Percentiles rank a stretch among this genome's conserved stretches.
phyloP scores from a whole-genome alignment of 53 echinoderm and acorn worm species.

The Temnopleurus reevesii region DNA sequence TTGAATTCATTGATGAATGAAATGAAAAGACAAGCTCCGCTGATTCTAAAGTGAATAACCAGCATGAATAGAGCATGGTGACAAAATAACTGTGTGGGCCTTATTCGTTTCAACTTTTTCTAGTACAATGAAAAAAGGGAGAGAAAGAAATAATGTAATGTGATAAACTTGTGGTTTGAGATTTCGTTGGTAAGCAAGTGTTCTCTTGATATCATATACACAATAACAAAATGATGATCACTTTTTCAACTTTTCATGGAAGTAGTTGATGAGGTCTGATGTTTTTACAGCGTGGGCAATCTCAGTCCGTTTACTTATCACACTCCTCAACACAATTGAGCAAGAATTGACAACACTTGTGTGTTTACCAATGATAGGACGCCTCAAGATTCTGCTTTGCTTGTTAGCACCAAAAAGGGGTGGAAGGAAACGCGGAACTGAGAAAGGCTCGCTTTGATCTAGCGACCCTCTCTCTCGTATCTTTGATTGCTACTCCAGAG shows the following conservation, averaged over 20 bases:
- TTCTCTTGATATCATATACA: not conserved
- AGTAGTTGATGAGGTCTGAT: not conserved
- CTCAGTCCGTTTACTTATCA: conserved; percentile 16
- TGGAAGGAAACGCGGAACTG: not conserved
- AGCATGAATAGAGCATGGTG: conserved; percentile 16
- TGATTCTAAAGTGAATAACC: conserved; percentile 12
- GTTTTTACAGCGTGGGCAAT: conserved; percentile 21
- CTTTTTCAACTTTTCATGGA: not conserved
- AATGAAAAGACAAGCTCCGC: not conserved
- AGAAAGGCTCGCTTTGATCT: conserved; percentile 29
- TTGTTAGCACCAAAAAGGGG: not conserved
- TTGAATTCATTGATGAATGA: not conserved
- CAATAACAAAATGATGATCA: conserved; percentile 3
- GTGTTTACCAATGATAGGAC: not conserved
- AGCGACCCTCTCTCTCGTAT: not conserved
- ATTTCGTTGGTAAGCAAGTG: conserved; percentile 15
- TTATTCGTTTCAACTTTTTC: conserved; percentile 9
- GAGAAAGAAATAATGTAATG: not conserved
- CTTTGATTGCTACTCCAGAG: conserved; percentile 29
- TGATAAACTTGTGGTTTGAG: not conserved
- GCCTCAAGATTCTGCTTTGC: conserved; percentile 20
- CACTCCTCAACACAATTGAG: conserved; percentile 16
- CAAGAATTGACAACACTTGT: not conserved
- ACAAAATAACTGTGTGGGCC: not conserved
- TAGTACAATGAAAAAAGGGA: not conserved